A percentile compares a stretch with the other conserved stretches of the same genome.
These are phyloP conservation scores for Mayetiola destructor DNA, from an alignment of 2,888 invertebrate genomes.

Conservation along the genomic window DNA sequence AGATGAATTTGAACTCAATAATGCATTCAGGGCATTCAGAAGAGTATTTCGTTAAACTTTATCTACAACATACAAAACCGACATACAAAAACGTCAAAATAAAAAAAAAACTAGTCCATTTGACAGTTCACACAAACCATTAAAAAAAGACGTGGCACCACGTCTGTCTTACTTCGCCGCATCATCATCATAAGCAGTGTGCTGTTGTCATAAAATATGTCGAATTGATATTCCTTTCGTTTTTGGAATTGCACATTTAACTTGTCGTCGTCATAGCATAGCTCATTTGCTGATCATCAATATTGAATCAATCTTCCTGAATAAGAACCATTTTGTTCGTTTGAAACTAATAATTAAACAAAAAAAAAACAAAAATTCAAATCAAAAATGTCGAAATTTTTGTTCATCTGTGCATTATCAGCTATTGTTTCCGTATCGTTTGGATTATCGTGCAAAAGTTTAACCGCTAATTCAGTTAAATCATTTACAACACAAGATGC, in stretches of 20 bases:
- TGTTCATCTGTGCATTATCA: conserved; percentile 14
- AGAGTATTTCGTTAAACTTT: no score
- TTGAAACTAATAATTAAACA: no score
- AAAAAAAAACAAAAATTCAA: neutral
- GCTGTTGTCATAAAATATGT: neutral
- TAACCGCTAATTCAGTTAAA: conserved; percentile 51
- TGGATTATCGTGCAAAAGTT: conserved; percentile 39
- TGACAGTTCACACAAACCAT: conserved; percentile 6
- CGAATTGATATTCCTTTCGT: conserved; percentile 2
- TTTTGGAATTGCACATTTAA: neutral
- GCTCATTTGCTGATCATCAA: no score
- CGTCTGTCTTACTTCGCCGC: conserved; percentile 8
- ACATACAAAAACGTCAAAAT: no score
- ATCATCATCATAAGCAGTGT: conserved; percentile 1
- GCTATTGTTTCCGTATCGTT: conserved; percentile 5
- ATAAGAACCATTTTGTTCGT: no score
- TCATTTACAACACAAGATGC: conserved; percentile 87
- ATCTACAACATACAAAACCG: no score
- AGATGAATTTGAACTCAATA: no score
- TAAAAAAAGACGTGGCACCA: conserved; percentile 9
- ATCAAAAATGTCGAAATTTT: conserved; percentile 7
- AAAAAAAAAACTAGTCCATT: no score
- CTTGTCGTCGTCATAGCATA: conserved; percentile 2
- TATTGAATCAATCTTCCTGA: no score
- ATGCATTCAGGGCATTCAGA: no score